phyloP scores from a whole-genome alignment of 2,797 vertebrate genomes.

The Eurystomus glaucurus region DNA sequence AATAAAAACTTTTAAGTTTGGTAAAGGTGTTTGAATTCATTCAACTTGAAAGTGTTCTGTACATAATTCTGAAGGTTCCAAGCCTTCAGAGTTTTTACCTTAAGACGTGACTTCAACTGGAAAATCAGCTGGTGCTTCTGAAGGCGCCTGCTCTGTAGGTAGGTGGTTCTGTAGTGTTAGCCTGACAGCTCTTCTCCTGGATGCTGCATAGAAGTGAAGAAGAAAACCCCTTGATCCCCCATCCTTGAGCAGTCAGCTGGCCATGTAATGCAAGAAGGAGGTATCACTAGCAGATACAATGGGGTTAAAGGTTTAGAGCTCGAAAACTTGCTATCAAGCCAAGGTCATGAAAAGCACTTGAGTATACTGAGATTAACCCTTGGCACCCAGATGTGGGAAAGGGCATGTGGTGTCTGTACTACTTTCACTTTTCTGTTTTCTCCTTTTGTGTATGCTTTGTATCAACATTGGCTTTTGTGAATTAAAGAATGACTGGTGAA shows the following conservation, averaged over 20 bases:
- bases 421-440: not conserved
- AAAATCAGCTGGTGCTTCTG: not conserved
- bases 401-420: accelerated
- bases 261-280: accelerated
- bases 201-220: not conserved
- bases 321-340: not conserved
- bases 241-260: not conserved
- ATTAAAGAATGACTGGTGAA: not conserved
- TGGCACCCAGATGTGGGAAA: not conserved
- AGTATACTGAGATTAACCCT: not conserved
- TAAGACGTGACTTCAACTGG: not conserved
- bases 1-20: not conserved
- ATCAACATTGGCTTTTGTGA: not conserved
- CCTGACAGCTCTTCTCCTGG: not conserved
- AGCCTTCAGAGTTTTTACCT: not conserved
- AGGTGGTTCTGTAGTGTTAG: accelerated
- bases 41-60: not conserved
- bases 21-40: not conserved
- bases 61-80: not conserved
- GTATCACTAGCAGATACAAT: not conserved
- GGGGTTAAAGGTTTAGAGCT: not conserved
- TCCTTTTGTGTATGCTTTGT: not conserved
- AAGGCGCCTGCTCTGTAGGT: accelerated
- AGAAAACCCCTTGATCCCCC: accelerated
- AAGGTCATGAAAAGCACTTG: not conserved